phyloP scores from a whole-genome alignment of 2,888 invertebrate genomes.

The Ophonus ardosiacus region DNA sequence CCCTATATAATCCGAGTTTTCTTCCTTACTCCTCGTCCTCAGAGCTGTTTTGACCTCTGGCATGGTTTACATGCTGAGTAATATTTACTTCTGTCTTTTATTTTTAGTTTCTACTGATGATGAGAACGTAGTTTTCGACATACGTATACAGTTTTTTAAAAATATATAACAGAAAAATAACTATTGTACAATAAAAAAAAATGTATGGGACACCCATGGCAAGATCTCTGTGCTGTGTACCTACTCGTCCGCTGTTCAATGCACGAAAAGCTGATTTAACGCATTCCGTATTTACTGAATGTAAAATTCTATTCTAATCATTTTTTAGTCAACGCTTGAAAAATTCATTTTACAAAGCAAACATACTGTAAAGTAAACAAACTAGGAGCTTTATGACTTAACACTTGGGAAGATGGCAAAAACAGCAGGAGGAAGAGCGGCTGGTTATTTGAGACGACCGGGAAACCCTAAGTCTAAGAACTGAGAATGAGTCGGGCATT shows the following conservation, averaged over 20 bases:
- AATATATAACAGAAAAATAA: too few species aligned
- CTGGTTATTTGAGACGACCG: slow-evolving; percentile 30
- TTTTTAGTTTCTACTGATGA: too few species aligned
- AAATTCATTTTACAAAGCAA: not conserved
- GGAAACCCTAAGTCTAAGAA: slow-evolving; percentile 28
- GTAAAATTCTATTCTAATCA: slow-evolving; percentile 14
- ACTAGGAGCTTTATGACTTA: not conserved
- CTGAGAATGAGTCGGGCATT: not conserved
- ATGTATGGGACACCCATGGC: not conserved
- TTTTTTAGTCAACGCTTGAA: not conserved
- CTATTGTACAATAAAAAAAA: not conserved
- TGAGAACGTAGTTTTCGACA: too few species aligned
- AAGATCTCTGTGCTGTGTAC: not conserved
- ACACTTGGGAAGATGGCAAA: not conserved
- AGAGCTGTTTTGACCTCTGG: too few species aligned
- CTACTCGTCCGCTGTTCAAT: slow-evolving; percentile 7
- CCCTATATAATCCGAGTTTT: too few species aligned
- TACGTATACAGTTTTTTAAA: too few species aligned
- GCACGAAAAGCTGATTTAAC: slow-evolving; percentile 51
- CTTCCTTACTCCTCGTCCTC: too few species aligned
- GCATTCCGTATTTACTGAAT: slow-evolving; percentile 31
- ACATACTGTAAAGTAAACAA: not conserved
- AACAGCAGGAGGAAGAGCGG: not conserved
- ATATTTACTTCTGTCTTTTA: too few species aligned
- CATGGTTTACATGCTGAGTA: too few species aligned